Percentiles rank a stretch among this genome's conserved stretches.
These are phyloP conservation scores for Amphipoea oculea DNA, from an alignment of 2,888 invertebrate species.

Conservation along the genomic window DNA sequence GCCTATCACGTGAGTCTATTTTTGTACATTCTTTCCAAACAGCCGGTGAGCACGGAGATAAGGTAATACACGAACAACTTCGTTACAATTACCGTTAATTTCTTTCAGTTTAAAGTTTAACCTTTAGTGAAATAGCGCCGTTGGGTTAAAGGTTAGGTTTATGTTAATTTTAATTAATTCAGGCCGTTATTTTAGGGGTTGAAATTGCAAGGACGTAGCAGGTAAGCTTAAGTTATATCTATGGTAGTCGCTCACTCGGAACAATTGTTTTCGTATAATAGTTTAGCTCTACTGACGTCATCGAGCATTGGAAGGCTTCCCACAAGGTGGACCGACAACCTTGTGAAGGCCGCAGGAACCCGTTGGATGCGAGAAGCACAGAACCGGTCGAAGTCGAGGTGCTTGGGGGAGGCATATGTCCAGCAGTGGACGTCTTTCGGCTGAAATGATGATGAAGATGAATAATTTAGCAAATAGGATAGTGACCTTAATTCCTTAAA, in stretches of 20 bases:
- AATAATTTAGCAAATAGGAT: not conserved
- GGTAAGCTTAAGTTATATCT: not conserved
- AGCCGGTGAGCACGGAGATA: conserved; percentile 28
- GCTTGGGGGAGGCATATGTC: too few species aligned
- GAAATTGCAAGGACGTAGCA: not conserved
- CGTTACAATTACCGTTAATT: conserved; percentile 22
- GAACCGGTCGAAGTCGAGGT: too few species aligned
- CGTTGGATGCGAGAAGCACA: too few species aligned
- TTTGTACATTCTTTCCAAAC: conserved; percentile 20
- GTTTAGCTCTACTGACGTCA: not conserved
- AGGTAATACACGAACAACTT: conserved; percentile 1
- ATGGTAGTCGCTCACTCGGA: not conserved
- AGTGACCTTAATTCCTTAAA: not conserved
- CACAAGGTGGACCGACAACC: too few species aligned
- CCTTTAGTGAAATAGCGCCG: conserved; percentile 22
- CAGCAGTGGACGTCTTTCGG: too few species aligned
- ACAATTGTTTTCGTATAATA: not conserved
- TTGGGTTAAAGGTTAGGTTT: conserved; percentile 16
- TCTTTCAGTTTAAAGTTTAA: conserved; percentile 19
- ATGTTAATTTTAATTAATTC: not conserved
- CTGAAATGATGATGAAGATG: too few species aligned
- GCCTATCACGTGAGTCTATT: conserved; percentile 33
- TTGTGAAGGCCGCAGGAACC: too few species aligned
- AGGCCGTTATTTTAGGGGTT: not conserved
- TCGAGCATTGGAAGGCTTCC: too few species aligned